Evolutionary conservation across 2,888 invertebrate species (phyloP).

Genomic region (Lepidocyrtinus sp.): DNA sequence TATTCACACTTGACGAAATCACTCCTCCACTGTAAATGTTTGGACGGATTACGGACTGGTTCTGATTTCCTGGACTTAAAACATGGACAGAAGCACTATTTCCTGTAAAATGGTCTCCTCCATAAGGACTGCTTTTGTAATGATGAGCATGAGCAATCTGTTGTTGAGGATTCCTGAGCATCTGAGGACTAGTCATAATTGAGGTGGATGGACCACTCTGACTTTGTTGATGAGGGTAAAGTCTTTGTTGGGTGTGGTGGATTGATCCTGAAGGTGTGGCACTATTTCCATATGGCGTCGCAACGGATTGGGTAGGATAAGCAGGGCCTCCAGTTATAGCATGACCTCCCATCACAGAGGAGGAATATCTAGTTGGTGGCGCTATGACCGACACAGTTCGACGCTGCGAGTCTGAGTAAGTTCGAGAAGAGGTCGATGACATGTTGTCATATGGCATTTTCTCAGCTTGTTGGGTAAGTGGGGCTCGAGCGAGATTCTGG

Average conservation of each 20-base stretch:
- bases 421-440: conserved; percentile 3
- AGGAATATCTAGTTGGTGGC: neutral
- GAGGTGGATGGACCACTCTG: neutral
- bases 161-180: conserved; percentile 52
- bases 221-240: neutral
- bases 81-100: no score
- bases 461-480: neutral
- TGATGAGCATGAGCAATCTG: conserved; percentile 44
- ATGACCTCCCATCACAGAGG: neutral
- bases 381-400: conserved; percentile 32
- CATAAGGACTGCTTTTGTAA: neutral
- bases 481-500: conserved; percentile 15
- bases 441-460: conserved; percentile 7
- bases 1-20: no score
- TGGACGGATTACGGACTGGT: conserved; percentile 45
- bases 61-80: no score
- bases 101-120: no score
- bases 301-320: no score
- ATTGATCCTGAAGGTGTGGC: neutral
- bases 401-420: conserved; percentile 15
- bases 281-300: neutral
- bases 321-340: neutral
- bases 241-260: conserved; percentile 1
- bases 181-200: conserved; percentile 4
- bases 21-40: conserved; percentile 30